Base-by-base conservation (phyloP, 2,888 invertebrate species). In the Linyphia triangularis region DNA sequence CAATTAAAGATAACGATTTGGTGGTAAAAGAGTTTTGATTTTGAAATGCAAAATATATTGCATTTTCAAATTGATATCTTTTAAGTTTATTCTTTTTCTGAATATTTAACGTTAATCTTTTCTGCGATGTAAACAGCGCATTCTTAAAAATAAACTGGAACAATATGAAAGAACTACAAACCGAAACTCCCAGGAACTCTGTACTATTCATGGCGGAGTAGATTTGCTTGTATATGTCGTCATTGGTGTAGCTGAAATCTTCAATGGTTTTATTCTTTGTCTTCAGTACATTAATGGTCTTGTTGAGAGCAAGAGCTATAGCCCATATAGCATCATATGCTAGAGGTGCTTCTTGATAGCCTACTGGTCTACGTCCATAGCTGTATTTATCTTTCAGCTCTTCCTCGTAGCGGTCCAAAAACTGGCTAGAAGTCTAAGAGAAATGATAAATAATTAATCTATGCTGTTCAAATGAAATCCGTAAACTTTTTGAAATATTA, bases 301-400 rank as follows among this genome's bases (percentile, higher is more conserved):
- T 98, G 93, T 99, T 99, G 92, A 99, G 97, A 19, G 99, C 98
- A 92, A 99, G 94, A 57, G 99, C 99, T 40, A 99, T 96, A 59
- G 99, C 98, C 99, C 99, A 99, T 72, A 99, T 97, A 10, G 99
- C 99, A 93, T 99, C 99, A 93, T 99, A 99, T 67, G 99, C 99
- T 84, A 99, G 93, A 0, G 99, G 99, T 7, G 99, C 99, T 93
- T 99, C 99, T 92, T 94, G 93, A 93, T 98, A 98, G 13, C 99
- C 98, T 22, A 83, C 90, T 1, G 97, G 97, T 93, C 95, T 26
- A 90, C 96, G 94, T 92, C 96, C 96, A 93, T 96, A 97, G 40
- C 96, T 96, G 85, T 96, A 96, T 85, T 95, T 95, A 10, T 65
- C 77, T 83, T 95, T 95, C 79, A 98, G 94, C 86, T 96, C 95